Evolutionary conservation across 2,888 invertebrate species (phyloP).

Genomic region (Brenthis ino): DNA sequence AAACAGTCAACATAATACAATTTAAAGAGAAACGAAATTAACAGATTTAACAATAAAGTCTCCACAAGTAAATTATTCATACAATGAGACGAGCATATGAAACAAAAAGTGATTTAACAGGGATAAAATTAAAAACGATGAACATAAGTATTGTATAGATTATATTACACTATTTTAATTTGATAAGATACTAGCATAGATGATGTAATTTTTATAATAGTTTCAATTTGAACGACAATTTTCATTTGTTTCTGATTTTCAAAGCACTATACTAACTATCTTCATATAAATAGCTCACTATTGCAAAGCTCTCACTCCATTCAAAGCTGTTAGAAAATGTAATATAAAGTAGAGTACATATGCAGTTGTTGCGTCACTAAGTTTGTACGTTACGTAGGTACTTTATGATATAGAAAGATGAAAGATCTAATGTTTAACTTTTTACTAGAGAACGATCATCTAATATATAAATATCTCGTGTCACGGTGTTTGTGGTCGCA

Average conservation of each 20-base stretch:
- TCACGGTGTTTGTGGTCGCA: too few species aligned
- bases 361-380: slow-evolving; percentile 31
- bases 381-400: slow-evolving; percentile 19
- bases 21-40: too few species aligned
- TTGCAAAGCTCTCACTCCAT: slow-evolving; percentile 40
- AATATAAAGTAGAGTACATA: slow-evolving; percentile 37
- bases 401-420: slow-evolving; percentile 16
- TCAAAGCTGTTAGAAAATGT: slow-evolving; percentile 38
- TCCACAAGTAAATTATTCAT: too few species aligned
- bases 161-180: too few species aligned
- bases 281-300: slow-evolving; percentile 37
- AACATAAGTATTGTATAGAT: too few species aligned
- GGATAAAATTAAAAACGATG: too few species aligned
- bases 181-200: background rate
- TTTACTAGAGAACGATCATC: background rate
- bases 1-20: too few species aligned
- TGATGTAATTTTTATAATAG: background rate
- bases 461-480: background rate
- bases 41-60: too few species aligned
- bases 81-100: too few species aligned
- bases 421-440: slow-evolving; percentile 16
- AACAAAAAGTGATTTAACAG: too few species aligned
- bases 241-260: slow-evolving; percentile 28
- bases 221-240: slow-evolving; percentile 7
- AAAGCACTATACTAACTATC: slow-evolving; percentile 26